These are phyloP conservation scores for Melanotaenia pygmaea DNA, from an alignment of 2,797 vertebrate genomes.

Conservation along the genomic window DNA sequence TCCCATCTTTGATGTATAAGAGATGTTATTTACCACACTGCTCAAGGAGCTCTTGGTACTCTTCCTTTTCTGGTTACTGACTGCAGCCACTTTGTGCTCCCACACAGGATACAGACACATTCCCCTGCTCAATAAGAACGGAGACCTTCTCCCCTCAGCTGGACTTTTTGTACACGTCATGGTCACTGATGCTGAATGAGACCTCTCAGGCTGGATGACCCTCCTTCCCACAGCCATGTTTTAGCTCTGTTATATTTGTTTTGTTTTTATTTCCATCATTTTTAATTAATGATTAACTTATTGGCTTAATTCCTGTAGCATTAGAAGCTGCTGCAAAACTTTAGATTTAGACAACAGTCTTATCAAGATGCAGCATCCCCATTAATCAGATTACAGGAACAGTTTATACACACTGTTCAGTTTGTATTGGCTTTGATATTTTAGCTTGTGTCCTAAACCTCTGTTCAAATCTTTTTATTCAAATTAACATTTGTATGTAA, in stretches of 20 bases:
- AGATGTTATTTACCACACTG: constrained; percentile 26
- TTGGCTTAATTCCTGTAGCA: constrained; percentile 39
- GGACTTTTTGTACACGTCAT: constrained; percentile 90
- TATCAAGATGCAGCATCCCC: constrained; percentile 1
- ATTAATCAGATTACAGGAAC: constrained; percentile 7
- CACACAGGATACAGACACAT: constrained; percentile 93
- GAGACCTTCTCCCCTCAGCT: constrained; percentile 88
- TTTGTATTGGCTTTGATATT: constrained; percentile 7
- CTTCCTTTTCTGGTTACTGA: constrained; percentile 21
- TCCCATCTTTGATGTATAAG: constrained; percentile 12
- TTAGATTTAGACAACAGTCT: not conserved
- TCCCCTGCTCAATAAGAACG: constrained; percentile 88
- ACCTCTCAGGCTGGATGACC: not conserved
- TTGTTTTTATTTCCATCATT: constrained; percentile 2
- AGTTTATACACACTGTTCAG: constrained; percentile 23
- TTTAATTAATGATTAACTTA: constrained; percentile 55
- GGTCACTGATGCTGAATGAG: constrained; percentile 78
- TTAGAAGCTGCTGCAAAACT: constrained; percentile 9
- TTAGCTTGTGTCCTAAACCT: constrained; percentile 27
- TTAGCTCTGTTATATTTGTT: constrained; percentile 18
- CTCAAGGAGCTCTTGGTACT: constrained; percentile 38
- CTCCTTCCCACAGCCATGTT: constrained; percentile 12
- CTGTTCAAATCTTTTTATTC: constrained; percentile 38
- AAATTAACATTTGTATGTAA: constrained; percentile 31
- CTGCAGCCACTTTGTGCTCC: constrained; percentile 41